A percentile compares a stretch with the other conserved stretches of the same genome.
phyloP scores from a whole-genome alignment of 2,888 invertebrate species.

The Pollenia amentaria region DNA sequence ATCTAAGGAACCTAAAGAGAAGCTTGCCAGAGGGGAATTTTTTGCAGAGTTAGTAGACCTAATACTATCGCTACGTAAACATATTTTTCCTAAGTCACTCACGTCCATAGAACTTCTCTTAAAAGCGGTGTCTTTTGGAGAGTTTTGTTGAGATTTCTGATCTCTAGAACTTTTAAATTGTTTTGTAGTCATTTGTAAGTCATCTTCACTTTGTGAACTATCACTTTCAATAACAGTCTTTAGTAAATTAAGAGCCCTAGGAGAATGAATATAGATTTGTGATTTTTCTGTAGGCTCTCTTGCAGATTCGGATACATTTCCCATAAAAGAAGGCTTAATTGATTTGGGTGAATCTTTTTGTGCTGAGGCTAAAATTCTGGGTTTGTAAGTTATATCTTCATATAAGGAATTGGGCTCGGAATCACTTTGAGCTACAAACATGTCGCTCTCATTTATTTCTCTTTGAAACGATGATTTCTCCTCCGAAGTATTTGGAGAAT shows the following conservation, averaged over 20 bases:
- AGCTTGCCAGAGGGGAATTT: neutral
- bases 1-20: no score
- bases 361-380: neutral
- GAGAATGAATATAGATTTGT: slow-evolving; percentile 7
- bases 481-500: neutral
- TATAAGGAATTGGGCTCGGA: slow-evolving; percentile 20
- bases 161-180: neutral
- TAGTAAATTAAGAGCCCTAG: slow-evolving; percentile 23
- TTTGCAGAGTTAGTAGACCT: neutral
- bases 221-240: slow-evolving; percentile 50
- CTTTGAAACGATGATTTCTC: neutral
- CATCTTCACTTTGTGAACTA: slow-evolving; percentile 36
- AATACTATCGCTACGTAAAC: neutral
- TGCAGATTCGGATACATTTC: neutral
- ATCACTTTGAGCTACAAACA: neutral
- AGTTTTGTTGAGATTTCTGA: neutral
- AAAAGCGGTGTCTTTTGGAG: neutral
- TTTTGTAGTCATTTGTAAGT: neutral
- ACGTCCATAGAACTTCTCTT: neutral
- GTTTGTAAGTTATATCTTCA: slow-evolving; percentile 31
- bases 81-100: no score
- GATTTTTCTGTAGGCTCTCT: neutral
- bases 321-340: neutral
- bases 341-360: neutral
- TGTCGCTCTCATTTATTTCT: neutral